Percentiles rank a stretch among this genome's conserved stretches.
phyloP scores from a whole-genome alignment of 2,797 vertebrate species.

The Calcarius lapponicus region DNA sequence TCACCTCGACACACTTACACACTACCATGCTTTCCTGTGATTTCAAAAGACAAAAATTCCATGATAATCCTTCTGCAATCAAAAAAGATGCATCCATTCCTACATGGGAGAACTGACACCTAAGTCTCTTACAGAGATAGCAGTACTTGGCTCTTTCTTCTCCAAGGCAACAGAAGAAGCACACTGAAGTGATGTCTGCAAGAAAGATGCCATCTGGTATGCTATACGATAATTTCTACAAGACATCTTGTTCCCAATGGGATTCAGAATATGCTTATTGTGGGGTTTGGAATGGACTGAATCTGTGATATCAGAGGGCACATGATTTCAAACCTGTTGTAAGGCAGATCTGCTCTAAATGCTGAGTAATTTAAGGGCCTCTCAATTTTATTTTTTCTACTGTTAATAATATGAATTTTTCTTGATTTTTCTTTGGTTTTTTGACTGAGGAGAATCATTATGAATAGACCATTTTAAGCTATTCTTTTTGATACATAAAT shows the following conservation, averaged over 20 bases:
- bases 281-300: slow-evolving; percentile 2
- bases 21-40: neutral
- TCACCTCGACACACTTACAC: neutral
- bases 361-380: neutral
- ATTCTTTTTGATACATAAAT: neutral
- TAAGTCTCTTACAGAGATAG: neutral
- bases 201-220: slow-evolving; percentile 61
- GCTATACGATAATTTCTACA: slow-evolving; percentile 28
- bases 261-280: slow-evolving; percentile 43
- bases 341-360: slow-evolving; percentile 22
- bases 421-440: neutral
- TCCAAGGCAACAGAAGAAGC: slow-evolving; percentile 40
- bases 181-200: slow-evolving; percentile 31
- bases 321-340: neutral
- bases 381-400: neutral
- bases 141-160: slow-evolving; percentile 7
- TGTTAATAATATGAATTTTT: neutral
- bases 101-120: neutral
- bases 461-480: neutral
- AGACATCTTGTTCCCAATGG: slow-evolving; percentile 36
- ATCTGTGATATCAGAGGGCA: slow-evolving; percentile 15
- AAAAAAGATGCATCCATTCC: neutral
- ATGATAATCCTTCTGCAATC: neutral
- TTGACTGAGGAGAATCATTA: neutral
- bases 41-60: neutral